Evolutionary conservation across 2,113 vertebrate species (phyloP).

Genomic region (Arizona elegans): DNA sequence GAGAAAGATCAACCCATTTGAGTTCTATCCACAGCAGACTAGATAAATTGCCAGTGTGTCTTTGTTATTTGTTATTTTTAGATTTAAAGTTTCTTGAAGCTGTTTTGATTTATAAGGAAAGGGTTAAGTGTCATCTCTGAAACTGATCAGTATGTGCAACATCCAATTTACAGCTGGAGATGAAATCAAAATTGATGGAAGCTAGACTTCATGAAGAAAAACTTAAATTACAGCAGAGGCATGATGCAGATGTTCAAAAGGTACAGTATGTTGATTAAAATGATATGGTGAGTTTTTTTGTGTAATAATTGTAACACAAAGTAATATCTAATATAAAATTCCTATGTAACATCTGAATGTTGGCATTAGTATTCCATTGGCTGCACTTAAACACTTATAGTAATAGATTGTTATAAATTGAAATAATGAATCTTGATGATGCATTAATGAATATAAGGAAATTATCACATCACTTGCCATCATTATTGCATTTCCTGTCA

Average conservation of each 20-base stretch:
- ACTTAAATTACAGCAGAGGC: constrained; percentile 88
- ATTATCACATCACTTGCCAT: neutral
- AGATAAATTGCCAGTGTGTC: neutral
- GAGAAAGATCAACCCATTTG: neutral
- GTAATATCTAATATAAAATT: neutral
- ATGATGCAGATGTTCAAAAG: constrained; percentile 89
- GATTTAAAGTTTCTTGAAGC: neutral
- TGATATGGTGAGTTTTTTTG: neutral
- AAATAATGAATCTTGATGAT: neutral
- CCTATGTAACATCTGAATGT: neutral
- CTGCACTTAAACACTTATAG: constrained; percentile 4
- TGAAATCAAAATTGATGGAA: constrained; percentile 85
- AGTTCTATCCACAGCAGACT: neutral
- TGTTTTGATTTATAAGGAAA: neutral
- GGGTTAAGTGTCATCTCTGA: neutral
- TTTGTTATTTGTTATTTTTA: neutral
- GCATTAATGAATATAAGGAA: neutral
- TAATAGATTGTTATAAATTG: neutral
- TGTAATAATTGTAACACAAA: neutral
- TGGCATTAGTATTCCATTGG: constrained; percentile 1
- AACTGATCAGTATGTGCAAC: constrained; percentile 32
- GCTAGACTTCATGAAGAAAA: constrained; percentile 90
- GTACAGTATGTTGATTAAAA: constrained; percentile 57
- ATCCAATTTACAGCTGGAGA: constrained; percentile 74
- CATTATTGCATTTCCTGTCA: neutral